These are phyloP conservation scores for Xestia sexstrigata DNA, from an alignment of 2,888 invertebrate genomes.

Conservation along the genomic window DNA sequence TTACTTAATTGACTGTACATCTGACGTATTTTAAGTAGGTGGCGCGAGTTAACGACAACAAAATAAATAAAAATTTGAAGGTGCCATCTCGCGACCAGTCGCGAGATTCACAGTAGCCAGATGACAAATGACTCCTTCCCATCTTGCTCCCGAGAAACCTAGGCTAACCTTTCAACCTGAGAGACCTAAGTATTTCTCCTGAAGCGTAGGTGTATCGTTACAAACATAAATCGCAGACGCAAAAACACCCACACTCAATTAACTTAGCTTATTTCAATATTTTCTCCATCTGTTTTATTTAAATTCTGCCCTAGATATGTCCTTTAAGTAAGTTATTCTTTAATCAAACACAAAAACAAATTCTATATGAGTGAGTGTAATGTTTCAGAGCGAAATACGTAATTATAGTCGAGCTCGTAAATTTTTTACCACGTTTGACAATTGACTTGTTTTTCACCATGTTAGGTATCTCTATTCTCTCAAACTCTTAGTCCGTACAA, in stretches of 20 bases:
- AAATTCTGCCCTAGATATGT: neutral
- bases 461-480: neutral
- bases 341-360: neutral
- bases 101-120: too few relatives aligned
- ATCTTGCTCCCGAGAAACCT: neutral
- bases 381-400: neutral
- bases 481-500: neutral
- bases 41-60: too few relatives aligned
- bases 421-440: neutral
- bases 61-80: too few relatives aligned
- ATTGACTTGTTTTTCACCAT: neutral
- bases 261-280: conserved; percentile 15
- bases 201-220: conserved; percentile 13
- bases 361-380: neutral
- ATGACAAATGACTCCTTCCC: too few relatives aligned
- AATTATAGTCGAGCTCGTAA: neutral
- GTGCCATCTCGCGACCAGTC: too few relatives aligned
- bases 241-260: conserved; percentile 21
- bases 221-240: conserved; percentile 3
- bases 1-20: too few relatives aligned
- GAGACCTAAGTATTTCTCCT: neutral
- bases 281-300: conserved; percentile 21
- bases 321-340: neutral
- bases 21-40: too few relatives aligned
- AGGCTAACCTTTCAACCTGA: neutral